Percentiles rank a stretch among this genome's conserved stretches.
Evolutionary conservation across 2,888 invertebrate species (phyloP).

Genomic region (Boloria selene): DNA sequence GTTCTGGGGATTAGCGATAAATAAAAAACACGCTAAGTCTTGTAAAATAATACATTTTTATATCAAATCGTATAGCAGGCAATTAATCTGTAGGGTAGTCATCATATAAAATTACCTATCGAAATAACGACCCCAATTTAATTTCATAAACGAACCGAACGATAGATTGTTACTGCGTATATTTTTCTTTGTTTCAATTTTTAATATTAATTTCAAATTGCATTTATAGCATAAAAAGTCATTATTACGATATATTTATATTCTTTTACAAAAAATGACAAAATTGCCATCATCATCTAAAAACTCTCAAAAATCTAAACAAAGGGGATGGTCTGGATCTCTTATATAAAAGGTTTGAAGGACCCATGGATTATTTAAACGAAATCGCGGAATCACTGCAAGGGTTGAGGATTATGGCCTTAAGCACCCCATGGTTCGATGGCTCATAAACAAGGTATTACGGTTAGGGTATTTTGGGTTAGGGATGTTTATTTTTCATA

Average conservation of each 20-base stretch:
- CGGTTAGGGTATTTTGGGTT: conserved; percentile 11
- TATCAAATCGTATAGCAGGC: too few relatives aligned
- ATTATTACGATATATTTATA: background rate
- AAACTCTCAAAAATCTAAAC: conserved; percentile 3
- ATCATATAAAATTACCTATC: too few relatives aligned
- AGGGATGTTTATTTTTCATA: conserved; percentile 14
- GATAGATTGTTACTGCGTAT: too few relatives aligned
- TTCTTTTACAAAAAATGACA: conserved; percentile 1
- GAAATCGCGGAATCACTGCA: conserved; percentile 28
- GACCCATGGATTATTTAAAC: conserved; percentile 15
- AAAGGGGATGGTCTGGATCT: background rate
- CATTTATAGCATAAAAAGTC: too few relatives aligned
- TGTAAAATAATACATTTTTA: too few relatives aligned
- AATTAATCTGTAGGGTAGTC: too few relatives aligned
- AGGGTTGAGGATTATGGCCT: conserved; percentile 31
- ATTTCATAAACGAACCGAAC: too few relatives aligned
- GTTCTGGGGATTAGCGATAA: too few relatives aligned
- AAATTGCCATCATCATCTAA: conserved; percentile 12
- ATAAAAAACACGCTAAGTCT: too few relatives aligned
- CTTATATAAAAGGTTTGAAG: conserved; percentile 7
- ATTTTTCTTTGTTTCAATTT: too few relatives aligned
- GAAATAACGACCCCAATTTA: too few relatives aligned
- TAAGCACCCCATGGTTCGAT: conserved; percentile 20
- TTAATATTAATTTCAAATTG: too few relatives aligned
- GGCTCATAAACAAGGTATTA: conserved; percentile 19